Conservation (phyloP, 2,888 invertebrate species). For the Onthophagus sagittarius region DNA sequence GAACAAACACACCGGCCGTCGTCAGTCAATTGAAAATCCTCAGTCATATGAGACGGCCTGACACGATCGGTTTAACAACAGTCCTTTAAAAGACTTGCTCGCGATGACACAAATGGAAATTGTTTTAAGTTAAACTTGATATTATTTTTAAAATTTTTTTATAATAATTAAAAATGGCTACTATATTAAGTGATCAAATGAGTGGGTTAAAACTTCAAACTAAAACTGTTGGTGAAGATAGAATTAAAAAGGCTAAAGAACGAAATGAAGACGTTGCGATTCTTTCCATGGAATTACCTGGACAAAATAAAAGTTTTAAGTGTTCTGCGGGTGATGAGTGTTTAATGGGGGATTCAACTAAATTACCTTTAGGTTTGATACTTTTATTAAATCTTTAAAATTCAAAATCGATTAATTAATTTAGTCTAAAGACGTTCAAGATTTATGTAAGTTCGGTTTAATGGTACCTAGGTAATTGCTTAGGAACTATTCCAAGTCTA, state of each 20-base stretch:
- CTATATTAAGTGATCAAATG: conserved; percentile 75
- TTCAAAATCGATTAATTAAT: neutral
- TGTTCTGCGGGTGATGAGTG: conserved; percentile 75
- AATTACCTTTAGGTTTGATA: conserved; percentile 69
- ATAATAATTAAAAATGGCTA: conserved; percentile 59
- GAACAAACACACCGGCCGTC: neutral
- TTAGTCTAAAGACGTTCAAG: neutral
- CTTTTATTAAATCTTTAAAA: conserved; percentile 4
- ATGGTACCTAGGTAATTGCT: neutral
- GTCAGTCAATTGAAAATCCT: neutral
- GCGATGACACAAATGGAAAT: conserved; percentile 33
- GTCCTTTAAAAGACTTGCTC: conserved; percentile 38
- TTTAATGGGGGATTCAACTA: conserved; percentile 70
- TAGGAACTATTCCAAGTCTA: neutral
- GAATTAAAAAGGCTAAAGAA: conserved; percentile 74
- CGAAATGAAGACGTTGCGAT: conserved; percentile 86
- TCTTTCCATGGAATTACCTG: conserved; percentile 78
- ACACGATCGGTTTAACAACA: conserved; percentile 35
- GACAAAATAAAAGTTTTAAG: conserved; percentile 66
- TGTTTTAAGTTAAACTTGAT: conserved; percentile 4
- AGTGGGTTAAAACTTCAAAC: conserved; percentile 69
- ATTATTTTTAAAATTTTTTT: neutral
- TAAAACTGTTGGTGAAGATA: conserved; percentile 78
- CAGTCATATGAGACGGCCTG: conserved; percentile 30
- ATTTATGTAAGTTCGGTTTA: neutral